Conservation (phyloP, 2,797 vertebrate species). For the Craterocephalus amniculus region DNA sequence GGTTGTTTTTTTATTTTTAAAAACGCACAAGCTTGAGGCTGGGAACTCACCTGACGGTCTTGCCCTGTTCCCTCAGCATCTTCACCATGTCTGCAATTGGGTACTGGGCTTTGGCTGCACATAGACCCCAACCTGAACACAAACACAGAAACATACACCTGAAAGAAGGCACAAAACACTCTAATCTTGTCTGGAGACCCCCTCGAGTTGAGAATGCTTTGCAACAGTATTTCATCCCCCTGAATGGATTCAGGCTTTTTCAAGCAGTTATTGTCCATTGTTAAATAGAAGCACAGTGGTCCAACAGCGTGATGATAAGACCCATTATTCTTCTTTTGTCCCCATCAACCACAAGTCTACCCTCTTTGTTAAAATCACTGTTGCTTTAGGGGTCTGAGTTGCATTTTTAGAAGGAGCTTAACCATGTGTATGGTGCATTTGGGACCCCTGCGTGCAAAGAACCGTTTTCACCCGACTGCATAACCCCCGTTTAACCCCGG, state of each 20-base stretch:
- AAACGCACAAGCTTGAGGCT: not conserved
- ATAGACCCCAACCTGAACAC: conserved; percentile 84
- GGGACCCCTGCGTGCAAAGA: conserved; percentile 75
- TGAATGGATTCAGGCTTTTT: conserved; percentile 1
- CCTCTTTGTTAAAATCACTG: conserved; percentile 51
- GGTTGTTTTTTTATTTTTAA: too few relatives aligned
- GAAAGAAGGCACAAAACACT: not conserved
- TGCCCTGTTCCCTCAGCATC: conserved; percentile 85
- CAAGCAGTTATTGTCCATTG: conserved; percentile 2
- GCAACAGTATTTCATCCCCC: not conserved
- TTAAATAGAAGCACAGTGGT: not conserved
- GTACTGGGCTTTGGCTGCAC: conserved; percentile 88
- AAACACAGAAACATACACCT: conserved; percentile 15
- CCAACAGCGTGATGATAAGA: not conserved
- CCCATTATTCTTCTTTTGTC: conserved; percentile 26
- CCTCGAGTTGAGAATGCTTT: not conserved
- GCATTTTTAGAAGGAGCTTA: conserved; percentile 53
- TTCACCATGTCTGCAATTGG: conserved; percentile 88
- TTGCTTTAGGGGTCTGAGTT: conserved; percentile 34
- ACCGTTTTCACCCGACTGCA: conserved; percentile 35
- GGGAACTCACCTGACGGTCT: conserved; percentile 79
- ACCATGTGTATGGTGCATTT: conserved; percentile 43
- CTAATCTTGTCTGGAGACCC: not conserved
- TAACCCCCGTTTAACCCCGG: conserved; percentile 63
- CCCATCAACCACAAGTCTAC: conserved; percentile 51